Evolutionary conservation across 2,797 vertebrate species (phyloP).

Genomic region (Capromys pilorides): DNA sequence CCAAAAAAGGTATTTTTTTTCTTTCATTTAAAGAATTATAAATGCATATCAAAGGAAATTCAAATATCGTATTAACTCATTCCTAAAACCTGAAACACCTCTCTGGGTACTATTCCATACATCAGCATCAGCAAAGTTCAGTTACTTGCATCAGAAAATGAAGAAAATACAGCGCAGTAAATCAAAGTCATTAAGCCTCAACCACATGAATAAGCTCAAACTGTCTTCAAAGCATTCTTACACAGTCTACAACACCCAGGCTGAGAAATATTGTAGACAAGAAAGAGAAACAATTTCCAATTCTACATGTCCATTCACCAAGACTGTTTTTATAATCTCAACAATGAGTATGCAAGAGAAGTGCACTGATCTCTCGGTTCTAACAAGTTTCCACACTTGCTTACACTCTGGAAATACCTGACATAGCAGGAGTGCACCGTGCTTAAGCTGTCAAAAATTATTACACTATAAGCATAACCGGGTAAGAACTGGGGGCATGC

Average conservation of each 20-base stretch:
- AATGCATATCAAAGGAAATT: conserved; percentile 1
- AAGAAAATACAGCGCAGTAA: neutral
- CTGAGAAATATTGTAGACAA: conserved; percentile 37
- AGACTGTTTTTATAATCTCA: neutral
- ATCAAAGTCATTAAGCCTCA: neutral
- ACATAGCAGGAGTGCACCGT: neutral
- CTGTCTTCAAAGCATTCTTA: neutral
- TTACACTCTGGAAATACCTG: conserved; percentile 47
- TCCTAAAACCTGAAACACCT: conserved; percentile 7
- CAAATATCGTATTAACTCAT: neutral
- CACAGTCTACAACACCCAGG: neutral
- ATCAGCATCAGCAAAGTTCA: neutral
- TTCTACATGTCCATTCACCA: neutral
- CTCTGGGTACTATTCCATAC: neutral
- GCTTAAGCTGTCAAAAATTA: conserved; percentile 57
- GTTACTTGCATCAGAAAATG: neutral
- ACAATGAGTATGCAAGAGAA: neutral
- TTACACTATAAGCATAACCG: conserved; percentile 33
- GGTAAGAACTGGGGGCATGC: conserved; percentile 12
- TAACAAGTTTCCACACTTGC: conserved; percentile 9
- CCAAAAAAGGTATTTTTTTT: too few relatives aligned
- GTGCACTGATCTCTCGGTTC: neutral
- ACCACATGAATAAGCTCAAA: neutral
- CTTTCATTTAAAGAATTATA: neutral
- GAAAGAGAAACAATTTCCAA: neutral